Conservation (phyloP, 2,797 vertebrate genomes). For the Poeciliopsis turneri region DNA sequence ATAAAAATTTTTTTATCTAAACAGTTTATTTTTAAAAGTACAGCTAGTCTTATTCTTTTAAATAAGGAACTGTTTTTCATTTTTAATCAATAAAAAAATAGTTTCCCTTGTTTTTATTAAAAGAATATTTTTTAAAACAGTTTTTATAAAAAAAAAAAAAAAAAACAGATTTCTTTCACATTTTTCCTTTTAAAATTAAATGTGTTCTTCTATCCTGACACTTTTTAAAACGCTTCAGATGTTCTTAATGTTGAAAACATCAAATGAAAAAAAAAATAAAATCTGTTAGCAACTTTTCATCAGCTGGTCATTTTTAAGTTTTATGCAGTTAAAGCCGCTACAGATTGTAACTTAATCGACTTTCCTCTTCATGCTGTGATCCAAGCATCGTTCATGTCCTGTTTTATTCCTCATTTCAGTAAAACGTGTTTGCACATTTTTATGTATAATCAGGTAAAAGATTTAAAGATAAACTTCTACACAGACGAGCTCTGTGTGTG, state of each 20-base stretch:
- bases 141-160: no score
- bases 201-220: not conserved
- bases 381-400: not conserved
- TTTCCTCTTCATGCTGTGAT: not conserved
- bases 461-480: not conserved
- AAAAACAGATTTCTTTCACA: no score
- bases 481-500: not conserved
- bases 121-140: no score
- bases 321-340: not conserved
- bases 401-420: not conserved
- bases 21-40: no score
- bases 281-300: not conserved
- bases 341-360: not conserved
- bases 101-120: no score
- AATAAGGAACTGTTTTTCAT: no score
- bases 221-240: not conserved
- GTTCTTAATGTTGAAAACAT: not conserved
- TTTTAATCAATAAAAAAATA: no score
- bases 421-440: not conserved
- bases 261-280: not conserved
- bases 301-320: not conserved
- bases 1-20: no score
- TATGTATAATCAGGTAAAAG: not conserved
- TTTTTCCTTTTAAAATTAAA: not conserved
- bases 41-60: no score